Evolutionary conservation across 2,888 invertebrate genomes (phyloP), one percentile per base, ranked within the genome.

Genomic region (Noctua fimbriata): DNA sequence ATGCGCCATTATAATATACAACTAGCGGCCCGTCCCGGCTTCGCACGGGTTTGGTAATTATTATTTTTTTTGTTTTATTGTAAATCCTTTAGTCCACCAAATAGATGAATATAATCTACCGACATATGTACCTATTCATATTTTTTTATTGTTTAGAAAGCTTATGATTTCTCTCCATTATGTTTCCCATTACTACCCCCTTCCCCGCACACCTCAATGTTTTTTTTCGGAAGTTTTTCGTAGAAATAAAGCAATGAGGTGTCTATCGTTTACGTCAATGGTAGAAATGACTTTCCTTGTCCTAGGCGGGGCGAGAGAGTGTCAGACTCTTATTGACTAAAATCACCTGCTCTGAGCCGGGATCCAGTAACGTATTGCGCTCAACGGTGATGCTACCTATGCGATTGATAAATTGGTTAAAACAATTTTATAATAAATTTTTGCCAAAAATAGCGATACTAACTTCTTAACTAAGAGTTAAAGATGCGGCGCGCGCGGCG

Each of bases 301-400:
- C 70, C 70, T 70, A 55, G 70, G 52, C 70, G 70, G 70, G 70
- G 70, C 52, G 70, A 70, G 70, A 70, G 52, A 70, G 70, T 70
- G 70, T 70, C 70, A 70, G 70, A 70, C 36, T 70, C 70, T 69
- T 69, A 49, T 49, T 69, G 69, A 69, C 49, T 69, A 69, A 49
- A 49, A 49, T 49, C 49, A 49, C 49, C 49, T 49, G 49, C 18
- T 49, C 49, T 49, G 71, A 71, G 71, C 58, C 71, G 58, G 72
- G 72, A 72, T 16, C 60, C 36, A 55, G 71, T 71, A 71, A 71
- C 71, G 71, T 71, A 70, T 41, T 58, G 55, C 71, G 71, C 71
- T 71, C 55, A 71, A 71, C 71, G 71, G 71, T 71, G 71, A 71
- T 71, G 70, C 70, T 71, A 71, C 70, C 70, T 71, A 71, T 71